Evolutionary conservation across 53 echinoderm and acorn worm genomes (phyloP).

Genomic region (Patiria pectinifera): DNA sequence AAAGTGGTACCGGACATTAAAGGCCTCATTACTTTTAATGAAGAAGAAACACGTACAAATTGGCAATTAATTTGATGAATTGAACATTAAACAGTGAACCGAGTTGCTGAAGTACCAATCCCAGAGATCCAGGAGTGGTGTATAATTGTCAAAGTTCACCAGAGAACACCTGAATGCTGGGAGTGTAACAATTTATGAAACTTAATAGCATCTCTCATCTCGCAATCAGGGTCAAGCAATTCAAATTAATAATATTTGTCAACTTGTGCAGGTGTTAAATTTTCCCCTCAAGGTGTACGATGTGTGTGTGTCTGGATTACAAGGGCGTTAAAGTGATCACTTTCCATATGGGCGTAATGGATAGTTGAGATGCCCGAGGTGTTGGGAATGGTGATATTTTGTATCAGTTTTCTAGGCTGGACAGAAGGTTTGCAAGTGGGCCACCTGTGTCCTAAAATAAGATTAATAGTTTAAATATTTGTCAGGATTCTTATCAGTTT

Average conservation of each 20-base stretch:
- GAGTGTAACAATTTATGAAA: not conserved
- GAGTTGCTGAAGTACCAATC: not conserved
- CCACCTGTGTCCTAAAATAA: not conserved
- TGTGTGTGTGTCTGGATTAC: not conserved
- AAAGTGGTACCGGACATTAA: not conserved
- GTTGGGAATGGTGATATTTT: not conserved
- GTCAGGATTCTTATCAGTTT: too few species aligned
- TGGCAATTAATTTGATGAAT: not conserved
- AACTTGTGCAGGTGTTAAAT: not conserved
- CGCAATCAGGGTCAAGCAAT: not conserved
- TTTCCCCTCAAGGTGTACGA: not conserved
- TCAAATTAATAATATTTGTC: not conserved
- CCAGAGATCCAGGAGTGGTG: not conserved
- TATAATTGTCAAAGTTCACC: not conserved
- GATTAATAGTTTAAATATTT: not conserved
- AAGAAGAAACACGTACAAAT: not conserved
- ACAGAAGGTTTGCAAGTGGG: not conserved
- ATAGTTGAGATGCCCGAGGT: conserved; percentile 1
- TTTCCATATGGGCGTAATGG: not conserved
- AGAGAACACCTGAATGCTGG: not conserved
- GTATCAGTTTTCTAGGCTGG: not conserved
- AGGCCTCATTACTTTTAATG: not conserved
- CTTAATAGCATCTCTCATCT: not conserved
- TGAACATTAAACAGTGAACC: not conserved
- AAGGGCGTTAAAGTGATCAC: not conserved